phyloP scores from a whole-genome alignment of 2,113 vertebrate genomes.

The Sprattus sprattus region DNA sequence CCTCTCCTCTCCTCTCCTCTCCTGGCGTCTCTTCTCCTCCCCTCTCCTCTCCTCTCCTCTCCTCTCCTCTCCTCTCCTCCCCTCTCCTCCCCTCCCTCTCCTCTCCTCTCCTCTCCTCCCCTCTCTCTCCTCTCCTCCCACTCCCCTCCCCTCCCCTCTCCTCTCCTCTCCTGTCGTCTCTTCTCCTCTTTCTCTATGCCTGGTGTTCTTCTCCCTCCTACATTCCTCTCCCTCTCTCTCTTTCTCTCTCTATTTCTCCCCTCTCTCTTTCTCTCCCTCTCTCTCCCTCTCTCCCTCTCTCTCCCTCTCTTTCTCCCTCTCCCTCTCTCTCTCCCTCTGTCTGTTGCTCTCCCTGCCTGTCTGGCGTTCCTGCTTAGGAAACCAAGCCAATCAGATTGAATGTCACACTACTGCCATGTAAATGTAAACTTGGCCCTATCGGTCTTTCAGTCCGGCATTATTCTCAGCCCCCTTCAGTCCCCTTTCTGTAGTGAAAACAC shows the following conservation, averaged over 20 bases:
- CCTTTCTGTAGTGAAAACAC: background rate
- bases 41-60: background rate
- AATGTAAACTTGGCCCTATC: no score
- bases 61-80: conserved; percentile 37
- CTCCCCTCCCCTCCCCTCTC: background rate
- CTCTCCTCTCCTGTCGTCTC: background rate
- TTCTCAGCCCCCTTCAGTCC: background rate
- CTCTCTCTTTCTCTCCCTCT: background rate
- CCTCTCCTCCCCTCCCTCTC: background rate
- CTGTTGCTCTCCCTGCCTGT: no score
- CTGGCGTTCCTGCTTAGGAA: background rate
- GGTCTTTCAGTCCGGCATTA: background rate
- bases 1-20: background rate
- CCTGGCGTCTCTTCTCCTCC: conserved; percentile 34
- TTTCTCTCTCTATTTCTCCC: background rate
- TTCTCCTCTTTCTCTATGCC: conserved; percentile 32
- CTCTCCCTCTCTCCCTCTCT: background rate
- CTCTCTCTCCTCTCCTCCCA: conserved; percentile 20
- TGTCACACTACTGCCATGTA: no score
- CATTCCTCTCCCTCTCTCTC: background rate
- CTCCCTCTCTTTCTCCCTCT: conserved; percentile 20
- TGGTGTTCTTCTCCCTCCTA: conserved; percentile 36
- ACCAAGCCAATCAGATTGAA: background rate
- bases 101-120: conserved; percentile 36
- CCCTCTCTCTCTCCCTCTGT: background rate